A percentile compares a stretch with the other conserved stretches of the same genome.
phyloP scores from a whole-genome alignment of 2,797 vertebrate species.

The Liparis tanakae region DNA sequence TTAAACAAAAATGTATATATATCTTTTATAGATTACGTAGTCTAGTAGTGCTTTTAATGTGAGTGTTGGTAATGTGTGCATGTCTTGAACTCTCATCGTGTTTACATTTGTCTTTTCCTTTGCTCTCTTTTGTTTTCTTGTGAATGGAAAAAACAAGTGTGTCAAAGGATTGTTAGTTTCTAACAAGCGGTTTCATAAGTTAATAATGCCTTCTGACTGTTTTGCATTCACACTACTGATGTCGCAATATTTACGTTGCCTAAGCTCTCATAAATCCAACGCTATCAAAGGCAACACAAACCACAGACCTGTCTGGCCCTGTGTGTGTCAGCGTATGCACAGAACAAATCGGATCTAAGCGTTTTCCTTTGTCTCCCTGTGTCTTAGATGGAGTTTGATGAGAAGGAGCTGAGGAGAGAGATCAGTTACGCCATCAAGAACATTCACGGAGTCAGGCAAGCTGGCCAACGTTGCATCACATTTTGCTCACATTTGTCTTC shows the following conservation, averaged over 20 bases:
- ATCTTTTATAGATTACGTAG: background rate
- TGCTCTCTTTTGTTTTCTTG: background rate
- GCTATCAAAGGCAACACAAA: background rate
- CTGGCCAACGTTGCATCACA: background rate
- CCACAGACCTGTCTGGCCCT: background rate
- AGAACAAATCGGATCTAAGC: background rate
- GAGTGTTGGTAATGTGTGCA: background rate
- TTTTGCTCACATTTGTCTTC: conserved; percentile 3
- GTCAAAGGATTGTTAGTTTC: conserved; percentile 3
- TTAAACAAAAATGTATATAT: background rate
- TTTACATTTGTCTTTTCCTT: background rate
- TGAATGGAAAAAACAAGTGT: background rate
- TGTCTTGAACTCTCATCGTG: background rate
- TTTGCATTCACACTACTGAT: conserved; percentile 13
- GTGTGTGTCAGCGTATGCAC: background rate
- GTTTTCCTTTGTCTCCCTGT: conserved; percentile 9
- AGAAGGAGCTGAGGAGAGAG: conserved; percentile 94
- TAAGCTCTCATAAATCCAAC: background rate
- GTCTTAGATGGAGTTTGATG: conserved; percentile 95
- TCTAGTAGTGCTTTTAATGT: background rate
- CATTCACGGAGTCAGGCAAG: conserved; percentile 97
- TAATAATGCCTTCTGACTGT: background rate
- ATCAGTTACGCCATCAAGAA: conserved; percentile 99
- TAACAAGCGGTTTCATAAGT: background rate
- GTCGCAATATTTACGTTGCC: background rate